Percentiles rank a stretch among this genome's conserved stretches.
Conservation (phyloP, 1,140 invertebrate species). For the Potamilus streckersoni region DNA sequence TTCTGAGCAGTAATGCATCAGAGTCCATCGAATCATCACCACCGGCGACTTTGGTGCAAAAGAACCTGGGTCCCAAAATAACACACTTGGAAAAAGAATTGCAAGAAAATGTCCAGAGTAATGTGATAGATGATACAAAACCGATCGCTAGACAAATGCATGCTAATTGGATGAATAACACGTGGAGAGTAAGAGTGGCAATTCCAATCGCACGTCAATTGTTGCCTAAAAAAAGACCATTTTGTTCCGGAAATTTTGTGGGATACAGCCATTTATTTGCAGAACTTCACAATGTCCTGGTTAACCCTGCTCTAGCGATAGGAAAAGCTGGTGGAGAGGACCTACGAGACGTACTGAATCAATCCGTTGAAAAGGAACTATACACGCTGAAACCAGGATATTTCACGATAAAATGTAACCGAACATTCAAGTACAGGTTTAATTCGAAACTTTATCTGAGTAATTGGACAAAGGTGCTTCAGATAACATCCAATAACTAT, state of each 20-base stretch:
- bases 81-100: too few species aligned
- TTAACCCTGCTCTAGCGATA: slow-evolving; percentile 1
- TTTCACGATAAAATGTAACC: slow-evolving; percentile 21
- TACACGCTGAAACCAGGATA: slow-evolving; percentile 2
- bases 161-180: too few species aligned
- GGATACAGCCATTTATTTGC: slow-evolving; percentile 28
- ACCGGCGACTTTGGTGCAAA: too few species aligned
- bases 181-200: too few species aligned
- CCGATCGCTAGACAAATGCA: too few species aligned
- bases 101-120: too few species aligned
- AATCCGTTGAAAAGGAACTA: neutral
- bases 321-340: neutral
- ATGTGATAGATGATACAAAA: too few species aligned
- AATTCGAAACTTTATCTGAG: slow-evolving; percentile 5
- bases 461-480: slow-evolving; percentile 12
- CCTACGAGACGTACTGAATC: neutral
- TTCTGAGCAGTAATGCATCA: too few species aligned
- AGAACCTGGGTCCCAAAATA: too few species aligned
- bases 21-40: too few species aligned
- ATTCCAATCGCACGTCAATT: too few species aligned
- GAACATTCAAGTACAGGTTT: slow-evolving; percentile 17
- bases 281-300: slow-evolving; percentile 12
- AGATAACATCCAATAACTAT: neutral
- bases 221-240: too few species aligned
- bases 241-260: slow-evolving; percentile 16